A percentile compares a stretch with the other conserved stretches of the same genome.
Evolutionary conservation across 2,797 vertebrate species (phyloP).

Genomic region (Halcyon badia): DNA sequence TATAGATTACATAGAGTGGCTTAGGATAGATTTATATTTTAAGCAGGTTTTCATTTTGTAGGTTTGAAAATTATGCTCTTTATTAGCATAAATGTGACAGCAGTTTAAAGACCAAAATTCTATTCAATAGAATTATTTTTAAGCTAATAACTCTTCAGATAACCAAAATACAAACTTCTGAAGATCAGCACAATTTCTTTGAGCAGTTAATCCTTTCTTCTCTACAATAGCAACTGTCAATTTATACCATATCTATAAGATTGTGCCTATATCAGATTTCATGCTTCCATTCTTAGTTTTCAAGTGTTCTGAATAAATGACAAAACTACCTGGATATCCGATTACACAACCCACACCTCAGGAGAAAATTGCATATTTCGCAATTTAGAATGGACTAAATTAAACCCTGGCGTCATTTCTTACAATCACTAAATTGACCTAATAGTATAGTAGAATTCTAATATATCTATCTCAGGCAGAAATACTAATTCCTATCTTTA

Average conservation of each 20-base stretch:
- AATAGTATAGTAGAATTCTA: neutral
- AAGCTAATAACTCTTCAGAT: conserved; percentile 32
- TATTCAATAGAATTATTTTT: neutral
- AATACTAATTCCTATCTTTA: neutral
- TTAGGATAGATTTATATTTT: neutral
- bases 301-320: conserved; percentile 9
- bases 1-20: conserved; percentile 9
- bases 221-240: neutral
- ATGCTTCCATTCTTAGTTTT: neutral
- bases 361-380: neutral
- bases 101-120: neutral
- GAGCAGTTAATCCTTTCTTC: conserved; percentile 7
- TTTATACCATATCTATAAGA: neutral
- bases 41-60: neutral
- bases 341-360: neutral
- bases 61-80: conserved; percentile 9
- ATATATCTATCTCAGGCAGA: neutral
- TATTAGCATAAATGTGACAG: neutral
- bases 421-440: neutral
- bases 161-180: conserved; percentile 22
- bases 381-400: neutral
- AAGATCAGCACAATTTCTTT: conserved; percentile 2
- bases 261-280: neutral
- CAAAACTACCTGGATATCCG: neutral
- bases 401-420: neutral